Percentiles rank a stretch among this genome's conserved stretches.
These are phyloP conservation scores for Stichopus chloronotus DNA, from an alignment of 35 echinoderm and acorn worm species.

Conservation along the genomic window DNA sequence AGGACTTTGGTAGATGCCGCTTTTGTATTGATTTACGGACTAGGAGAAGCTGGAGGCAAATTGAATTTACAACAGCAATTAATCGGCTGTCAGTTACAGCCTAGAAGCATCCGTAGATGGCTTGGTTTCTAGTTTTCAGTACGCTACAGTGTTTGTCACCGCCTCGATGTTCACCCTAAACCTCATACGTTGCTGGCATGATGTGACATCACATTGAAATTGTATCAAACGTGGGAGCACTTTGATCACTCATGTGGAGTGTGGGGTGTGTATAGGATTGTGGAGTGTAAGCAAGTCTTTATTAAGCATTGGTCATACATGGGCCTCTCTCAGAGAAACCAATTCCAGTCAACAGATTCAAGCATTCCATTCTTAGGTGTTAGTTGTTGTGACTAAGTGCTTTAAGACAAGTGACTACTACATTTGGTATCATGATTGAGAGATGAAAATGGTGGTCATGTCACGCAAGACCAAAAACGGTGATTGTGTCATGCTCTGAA, in stretches of 20 bases:
- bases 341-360: not conserved
- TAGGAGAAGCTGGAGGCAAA: conserved; percentile 24
- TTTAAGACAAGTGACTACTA: not conserved
- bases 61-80: conserved; percentile 49
- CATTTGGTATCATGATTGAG: not conserved
- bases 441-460: not conserved
- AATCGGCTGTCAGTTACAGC: conserved; percentile 37
- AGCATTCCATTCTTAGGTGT: too few relatives aligned
- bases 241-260: too few relatives aligned
- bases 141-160: too few relatives aligned
- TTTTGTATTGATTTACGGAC: conserved; percentile 27
- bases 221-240: too few relatives aligned
- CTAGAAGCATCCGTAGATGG: not conserved
- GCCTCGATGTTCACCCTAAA: too few relatives aligned
- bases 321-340: not conserved
- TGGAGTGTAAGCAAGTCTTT: too few relatives aligned
- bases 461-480: not conserved
- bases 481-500: not conserved
- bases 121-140: not conserved
- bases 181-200: too few relatives aligned
- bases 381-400: not conserved
- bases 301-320: too few relatives aligned
- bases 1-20: not conserved
- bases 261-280: too few relatives aligned
- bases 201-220: too few relatives aligned